Base-by-base conservation (phyloP, 2,113 vertebrate species). In the rat (Rattus norvegicus) region DNA sequence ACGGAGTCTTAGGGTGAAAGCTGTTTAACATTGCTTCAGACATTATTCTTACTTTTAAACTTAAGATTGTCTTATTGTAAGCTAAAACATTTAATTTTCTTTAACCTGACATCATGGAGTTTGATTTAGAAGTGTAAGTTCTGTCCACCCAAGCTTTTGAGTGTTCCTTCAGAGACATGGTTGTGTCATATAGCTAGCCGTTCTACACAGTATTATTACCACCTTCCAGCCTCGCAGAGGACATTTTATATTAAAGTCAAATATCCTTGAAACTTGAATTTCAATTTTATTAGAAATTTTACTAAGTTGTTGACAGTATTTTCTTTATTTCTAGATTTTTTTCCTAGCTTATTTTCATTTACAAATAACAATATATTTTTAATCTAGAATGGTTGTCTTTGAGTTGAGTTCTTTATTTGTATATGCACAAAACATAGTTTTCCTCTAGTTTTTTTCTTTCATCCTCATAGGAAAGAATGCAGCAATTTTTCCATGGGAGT, bases 291-390 rank as follows among this genome's bases (percentile, higher is more conserved):
- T 43, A 90, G 0, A 28, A 95, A 7, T 7, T 94, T 65, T 89
- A 90, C 90, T 33, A 84, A 92, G 17, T 94, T 95, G 75, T n/a
- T 95, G 81, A 73, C n/a, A 88, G 16, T 81, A 77, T 69, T 96
- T 81, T 54, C 26, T 16, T 12, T 76, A 70, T 93, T 52, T 85
- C 20, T 93, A 91, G 93, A 90, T 97, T 95, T 39, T 95, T 39
- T 97, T 92, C 28, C 4, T 59, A 94, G 39, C 47, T 67, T 73
- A 86, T 95, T 96, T 98, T 91, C 30, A 39, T 39, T 94, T 92
- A 54, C 13, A 94, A 97, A 81, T 96, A 43, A 77, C 63, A 92
- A 33, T 86, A 85, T 77, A 70, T 95, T 97, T 79, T 0, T 93
- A 47, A 96, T 94, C 30, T 49, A 89, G 94, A 87, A 81, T n/a